Conservation (phyloP, 2,113 vertebrate genomes). For the Excalfactoria chinensis region DNA sequence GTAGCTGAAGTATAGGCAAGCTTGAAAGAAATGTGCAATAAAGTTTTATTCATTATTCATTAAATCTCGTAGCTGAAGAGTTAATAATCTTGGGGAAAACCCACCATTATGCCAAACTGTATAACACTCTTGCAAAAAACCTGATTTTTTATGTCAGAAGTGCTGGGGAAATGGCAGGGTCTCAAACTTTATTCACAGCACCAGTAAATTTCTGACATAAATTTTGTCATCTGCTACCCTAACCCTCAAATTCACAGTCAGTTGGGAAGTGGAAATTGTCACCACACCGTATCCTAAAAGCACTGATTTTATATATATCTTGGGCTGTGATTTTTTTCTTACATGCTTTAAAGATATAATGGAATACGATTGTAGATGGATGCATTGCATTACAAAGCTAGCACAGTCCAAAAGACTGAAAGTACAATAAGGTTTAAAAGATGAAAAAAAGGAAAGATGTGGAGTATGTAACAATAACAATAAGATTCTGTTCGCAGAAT, state of each 20-base stretch:
- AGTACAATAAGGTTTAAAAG: background rate
- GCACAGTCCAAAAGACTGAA: background rate
- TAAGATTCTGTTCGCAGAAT: background rate
- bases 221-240: background rate
- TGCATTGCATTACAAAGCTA: background rate
- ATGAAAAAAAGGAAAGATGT: background rate
- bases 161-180: background rate
- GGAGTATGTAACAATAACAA: background rate
- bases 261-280: background rate
- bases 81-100: background rate
- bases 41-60: background rate
- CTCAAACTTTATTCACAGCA: constrained; percentile 10
- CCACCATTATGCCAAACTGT: background rate
- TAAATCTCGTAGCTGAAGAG: background rate
- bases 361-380: background rate
- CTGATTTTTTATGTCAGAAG: background rate
- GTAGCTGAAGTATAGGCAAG: background rate
- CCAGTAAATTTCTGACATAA: background rate
- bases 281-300: no score
- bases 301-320: background rate
- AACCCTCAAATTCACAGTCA: background rate
- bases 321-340: background rate
- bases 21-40: background rate
- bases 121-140: background rate
- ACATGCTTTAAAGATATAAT: background rate